Evolutionary conservation across 2,797 vertebrate genomes (phyloP), one percentile per base, ranked within the genome.

Genomic region (Pantherophis alleghaniensis): DNA sequence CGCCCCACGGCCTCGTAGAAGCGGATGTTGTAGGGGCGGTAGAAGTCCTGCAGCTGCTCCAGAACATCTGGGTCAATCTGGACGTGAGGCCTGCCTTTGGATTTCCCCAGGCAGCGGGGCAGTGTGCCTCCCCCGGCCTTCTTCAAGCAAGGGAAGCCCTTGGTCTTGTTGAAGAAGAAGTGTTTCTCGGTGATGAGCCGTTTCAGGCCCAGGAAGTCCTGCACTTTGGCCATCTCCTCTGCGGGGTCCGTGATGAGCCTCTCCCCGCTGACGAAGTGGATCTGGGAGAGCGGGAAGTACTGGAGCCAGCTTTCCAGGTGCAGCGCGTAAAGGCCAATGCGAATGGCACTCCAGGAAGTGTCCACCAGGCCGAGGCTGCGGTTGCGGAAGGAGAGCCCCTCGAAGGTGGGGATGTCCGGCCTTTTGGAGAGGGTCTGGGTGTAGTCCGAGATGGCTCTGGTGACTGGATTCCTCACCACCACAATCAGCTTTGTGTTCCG

Each of bases 121-220:
- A 98, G 98, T 90, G 98, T 97, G 92, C 98, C 98, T 94, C 98
- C 98, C 92, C 99, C 98, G 0, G 98, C 98, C 96, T 99, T 99
- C 95, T 99, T 99, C 96, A 99, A 97, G 97, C 99, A 99, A 0
- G 99, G 99, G 96, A 99, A 99, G 87, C 99, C 99, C 98, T 99
- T 99, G 6, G 99, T 99, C 97, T 99, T 98, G 97, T 99, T 99
- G 97, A 99, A 99, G 97, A 99, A 99, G 97, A 99, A 99, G 97
- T 99, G 99, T 96, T 99, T 99, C 97, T 99, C 99, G 0, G 99
- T 99, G 97, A 99, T 98, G 94, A 99, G 98, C 94, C 99, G 97
- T 86, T 98, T 98, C 94, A 99, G 98, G 95, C 99, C 99, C 94
- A 99, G 96, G 95, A 99, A 99, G 97, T 99, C 99, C 98, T 99